phyloP scores from a whole-genome alignment of 2,888 invertebrate genomes.

The Oxystoma pomonae region DNA sequence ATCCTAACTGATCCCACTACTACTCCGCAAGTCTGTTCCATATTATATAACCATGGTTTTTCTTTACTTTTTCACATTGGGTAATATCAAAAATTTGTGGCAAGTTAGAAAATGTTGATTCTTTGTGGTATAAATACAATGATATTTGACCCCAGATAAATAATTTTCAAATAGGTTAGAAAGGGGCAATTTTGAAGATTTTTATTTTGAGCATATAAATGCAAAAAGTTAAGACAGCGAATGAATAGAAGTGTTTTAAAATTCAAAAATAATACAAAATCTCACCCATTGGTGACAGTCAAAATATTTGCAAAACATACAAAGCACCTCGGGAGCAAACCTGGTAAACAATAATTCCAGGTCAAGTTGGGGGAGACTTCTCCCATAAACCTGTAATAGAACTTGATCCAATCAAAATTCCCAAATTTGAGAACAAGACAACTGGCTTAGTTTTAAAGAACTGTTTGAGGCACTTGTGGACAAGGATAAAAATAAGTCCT shows the following conservation, averaged over 20 bases:
- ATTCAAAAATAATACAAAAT: background rate
- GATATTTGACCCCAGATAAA: too few species aligned
- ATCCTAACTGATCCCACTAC: too few species aligned
- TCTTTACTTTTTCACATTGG: too few species aligned
- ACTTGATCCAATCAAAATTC: slow-evolving; percentile 1
- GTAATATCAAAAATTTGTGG: too few species aligned
- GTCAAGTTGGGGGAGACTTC: background rate
- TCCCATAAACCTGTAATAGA: background rate
- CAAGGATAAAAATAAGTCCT: background rate
- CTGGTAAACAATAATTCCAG: too few species aligned
- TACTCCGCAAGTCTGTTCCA: background rate
- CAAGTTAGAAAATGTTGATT: too few species aligned
- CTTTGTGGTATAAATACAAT: too few species aligned
- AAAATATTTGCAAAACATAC: background rate
- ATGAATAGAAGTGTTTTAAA: background rate
- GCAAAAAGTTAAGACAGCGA: background rate
- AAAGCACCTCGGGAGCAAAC: too few species aligned
- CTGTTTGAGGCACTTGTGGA: slow-evolving; percentile 1
- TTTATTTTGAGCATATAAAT: background rate
- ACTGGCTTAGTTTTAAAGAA: slow-evolving; percentile 1
- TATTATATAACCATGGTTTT: background rate
- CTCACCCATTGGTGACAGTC: background rate
- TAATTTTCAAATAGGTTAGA: too few species aligned
- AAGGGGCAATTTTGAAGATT: too few species aligned
- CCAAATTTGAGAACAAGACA: background rate